Evolutionary conservation across 2,113 vertebrate species (phyloP), one percentile per base, ranked within the genome.

Genomic region (Caranx melampygus): DNA sequence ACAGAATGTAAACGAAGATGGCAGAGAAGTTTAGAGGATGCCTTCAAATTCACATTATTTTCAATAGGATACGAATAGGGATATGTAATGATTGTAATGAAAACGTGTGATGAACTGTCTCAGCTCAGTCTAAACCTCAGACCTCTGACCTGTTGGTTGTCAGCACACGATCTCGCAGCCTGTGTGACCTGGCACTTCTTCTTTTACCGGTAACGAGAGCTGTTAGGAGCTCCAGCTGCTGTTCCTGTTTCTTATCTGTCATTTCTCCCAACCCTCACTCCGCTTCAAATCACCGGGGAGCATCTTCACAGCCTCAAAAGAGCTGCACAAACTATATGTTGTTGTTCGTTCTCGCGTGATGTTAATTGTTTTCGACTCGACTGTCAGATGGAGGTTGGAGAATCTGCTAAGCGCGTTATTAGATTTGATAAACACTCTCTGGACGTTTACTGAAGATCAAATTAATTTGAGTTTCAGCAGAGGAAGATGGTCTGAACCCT

Each of bases 361-460:
- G 21, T 52, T 88, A 81, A 90, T 83, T 52, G 79, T 72, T 81
- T 80, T 58, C 72, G 75, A 80, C 75, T 40, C 3, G 5, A 21
- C 84, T 79, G 81, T 87, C 79, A 87, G 62, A 63, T 14, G 55
- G 42, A 44, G 76, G 76, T 67, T 80, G 75, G 69, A 75, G 69
- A 84, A 58, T 67, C 66, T 40, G 60, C 78, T 42, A 26, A 86
- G 87, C 79, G 34, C 82, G 79, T 79, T 83, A 90, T 89, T 88
- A 79, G 74, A 89, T 85, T 57, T 83, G 81, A 88, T 79, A 72
- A 72, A 80, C 37, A 12, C 57, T 78, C 73, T 83, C 58, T 69
- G 47, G 68, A 75, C 42, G 60, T 69, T 76, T 79, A 68, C 75
- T 71, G 70, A 76, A 62, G 77, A 85, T 80, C 76, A 81, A 42